Evolutionary conservation across 2,888 invertebrate genomes (phyloP).

Genomic region (Drosophila stalkeri): DNA sequence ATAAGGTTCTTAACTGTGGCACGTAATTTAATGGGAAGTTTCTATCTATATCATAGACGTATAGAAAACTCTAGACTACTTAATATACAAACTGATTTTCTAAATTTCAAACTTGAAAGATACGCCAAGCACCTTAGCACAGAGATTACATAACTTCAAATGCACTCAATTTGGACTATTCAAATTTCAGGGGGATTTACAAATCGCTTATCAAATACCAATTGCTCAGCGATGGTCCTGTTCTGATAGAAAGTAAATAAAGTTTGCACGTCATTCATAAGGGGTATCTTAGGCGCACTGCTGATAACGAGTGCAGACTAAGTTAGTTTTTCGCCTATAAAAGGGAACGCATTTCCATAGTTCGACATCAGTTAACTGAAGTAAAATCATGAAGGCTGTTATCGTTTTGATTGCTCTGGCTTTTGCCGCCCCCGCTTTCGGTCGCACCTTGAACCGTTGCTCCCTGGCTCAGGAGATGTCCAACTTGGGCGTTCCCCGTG

Average conservation of each 20-base stretch:
- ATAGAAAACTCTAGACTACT: background rate
- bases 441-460: constrained; percentile 67
- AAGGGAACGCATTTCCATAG: background rate
- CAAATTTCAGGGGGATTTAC: background rate
- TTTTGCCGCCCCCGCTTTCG: constrained; percentile 56
- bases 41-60: background rate
- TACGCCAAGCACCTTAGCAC: background rate
- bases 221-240: background rate
- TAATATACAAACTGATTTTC: background rate
- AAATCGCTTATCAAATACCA: background rate
- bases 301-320: background rate
- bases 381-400: constrained; percentile 43
- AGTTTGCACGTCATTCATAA: background rate
- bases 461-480: constrained; percentile 68
- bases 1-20: background rate
- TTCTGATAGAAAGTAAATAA: background rate
- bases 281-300: constrained; percentile 4
- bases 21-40: background rate
- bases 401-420: constrained; percentile 50
- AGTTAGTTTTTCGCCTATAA: constrained; percentile 39
- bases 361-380: constrained; percentile 41
- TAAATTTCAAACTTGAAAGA: background rate
- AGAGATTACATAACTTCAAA: background rate
- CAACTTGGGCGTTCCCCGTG: constrained; percentile 68
- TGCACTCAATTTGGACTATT: background rate